A percentile compares a stretch with the other conserved stretches of the same genome.
phyloP scores from a whole-genome alignment of 2,888 invertebrate species.

The Nysson spinosus region DNA sequence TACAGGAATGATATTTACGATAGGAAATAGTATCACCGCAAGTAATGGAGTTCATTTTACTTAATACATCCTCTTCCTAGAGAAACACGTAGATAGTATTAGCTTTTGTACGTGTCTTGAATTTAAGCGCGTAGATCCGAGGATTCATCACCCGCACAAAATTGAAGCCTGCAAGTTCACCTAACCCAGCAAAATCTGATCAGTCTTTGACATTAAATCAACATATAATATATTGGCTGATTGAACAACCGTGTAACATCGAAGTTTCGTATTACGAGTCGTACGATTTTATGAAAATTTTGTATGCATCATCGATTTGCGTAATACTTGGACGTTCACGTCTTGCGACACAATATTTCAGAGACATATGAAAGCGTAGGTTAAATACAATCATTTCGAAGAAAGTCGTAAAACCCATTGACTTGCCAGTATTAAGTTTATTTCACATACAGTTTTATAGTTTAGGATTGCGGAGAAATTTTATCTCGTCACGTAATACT shows the following conservation, averaged over 20 bases:
- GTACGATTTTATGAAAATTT: conserved; percentile 40
- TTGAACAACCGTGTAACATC: conserved; percentile 1
- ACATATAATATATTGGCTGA: not conserved
- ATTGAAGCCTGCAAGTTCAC: conserved; percentile 26
- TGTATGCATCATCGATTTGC: conserved; percentile 32
- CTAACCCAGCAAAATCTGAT: not conserved
- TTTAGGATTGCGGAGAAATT: conserved; percentile 9
- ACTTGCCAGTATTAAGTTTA: not conserved
- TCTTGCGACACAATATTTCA: conserved; percentile 6
- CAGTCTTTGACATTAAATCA: not conserved
- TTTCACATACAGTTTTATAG: conserved; percentile 13
- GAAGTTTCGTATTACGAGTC: conserved; percentile 27
- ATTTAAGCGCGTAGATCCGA: conserved; percentile 32
- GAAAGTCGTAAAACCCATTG: conserved; percentile 20
- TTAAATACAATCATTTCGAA: conserved; percentile 12
- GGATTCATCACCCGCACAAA: conserved; percentile 24
- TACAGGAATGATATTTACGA: too few species aligned
- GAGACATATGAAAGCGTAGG: not conserved
- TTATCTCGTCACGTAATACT: not conserved
- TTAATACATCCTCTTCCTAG: conserved; percentile 21
- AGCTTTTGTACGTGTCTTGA: conserved; percentile 31
- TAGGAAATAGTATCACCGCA: too few species aligned
- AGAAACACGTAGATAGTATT: conserved; percentile 26
- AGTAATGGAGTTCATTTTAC: conserved; percentile 6
- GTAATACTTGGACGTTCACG: conserved; percentile 3